phyloP scores from a whole-genome alignment of 2,888 invertebrate species.

The Thera obeliscata region DNA sequence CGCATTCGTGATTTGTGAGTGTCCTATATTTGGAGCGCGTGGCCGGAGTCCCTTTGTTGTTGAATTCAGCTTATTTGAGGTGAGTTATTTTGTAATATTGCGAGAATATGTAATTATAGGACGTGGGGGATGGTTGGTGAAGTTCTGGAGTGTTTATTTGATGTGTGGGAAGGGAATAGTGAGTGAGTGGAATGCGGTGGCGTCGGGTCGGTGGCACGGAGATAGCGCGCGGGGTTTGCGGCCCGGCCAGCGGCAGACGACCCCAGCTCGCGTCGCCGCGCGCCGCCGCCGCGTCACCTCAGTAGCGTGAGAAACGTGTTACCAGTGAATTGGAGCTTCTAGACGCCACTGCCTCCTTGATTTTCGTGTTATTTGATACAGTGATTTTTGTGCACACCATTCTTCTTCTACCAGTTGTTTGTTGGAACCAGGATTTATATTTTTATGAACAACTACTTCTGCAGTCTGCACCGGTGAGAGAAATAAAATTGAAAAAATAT shows the following conservation, averaged over 20 bases:
- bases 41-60: slow-evolving; percentile 84
- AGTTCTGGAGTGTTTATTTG: slow-evolving; percentile 41
- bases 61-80: slow-evolving; percentile 80
- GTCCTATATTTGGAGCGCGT: slow-evolving; percentile 83
- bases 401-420: slow-evolving; percentile 1
- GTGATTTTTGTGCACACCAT: slow-evolving; percentile 31
- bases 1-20: slow-evolving; percentile 82
- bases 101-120: slow-evolving; percentile 46
- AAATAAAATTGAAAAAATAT: neutral
- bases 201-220: slow-evolving; percentile 75
- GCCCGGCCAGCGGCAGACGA: slow-evolving; percentile 67
- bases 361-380: slow-evolving; percentile 3
- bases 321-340: slow-evolving; percentile 64
- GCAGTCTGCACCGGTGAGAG: slow-evolving; percentile 7
- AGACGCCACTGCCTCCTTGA: slow-evolving; percentile 54
- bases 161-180: slow-evolving; percentile 17
- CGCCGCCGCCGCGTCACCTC: slow-evolving; percentile 75
- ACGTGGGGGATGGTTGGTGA: slow-evolving; percentile 33
- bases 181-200: slow-evolving; percentile 58
- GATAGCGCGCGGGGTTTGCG: slow-evolving; percentile 54
- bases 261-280: slow-evolving; percentile 71
- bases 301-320: slow-evolving; percentile 68
- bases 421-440: slow-evolving; percentile 5
- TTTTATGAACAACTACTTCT: neutral
- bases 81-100: slow-evolving; percentile 64